Conservation (phyloP, 2,113 vertebrate species). For the Sinocyclocheilus rhinocerous region DNA sequence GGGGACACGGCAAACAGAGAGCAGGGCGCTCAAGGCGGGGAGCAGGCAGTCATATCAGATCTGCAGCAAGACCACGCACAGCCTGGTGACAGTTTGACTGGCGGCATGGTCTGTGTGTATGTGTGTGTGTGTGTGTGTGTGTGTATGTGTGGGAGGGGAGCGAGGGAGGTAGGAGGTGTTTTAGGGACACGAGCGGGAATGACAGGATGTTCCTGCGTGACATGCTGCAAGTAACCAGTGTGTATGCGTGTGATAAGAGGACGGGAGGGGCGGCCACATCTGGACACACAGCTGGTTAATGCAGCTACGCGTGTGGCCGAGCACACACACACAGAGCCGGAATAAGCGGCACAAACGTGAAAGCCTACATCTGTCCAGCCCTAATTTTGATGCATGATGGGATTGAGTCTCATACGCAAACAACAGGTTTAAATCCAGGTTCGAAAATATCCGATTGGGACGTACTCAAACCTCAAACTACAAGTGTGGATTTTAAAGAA, state of each 20-base stretch:
- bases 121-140: constrained; percentile 78
- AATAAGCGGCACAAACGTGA: constrained; percentile 14
- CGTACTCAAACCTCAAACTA: constrained; percentile 5
- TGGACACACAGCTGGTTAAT: constrained; percentile 60
- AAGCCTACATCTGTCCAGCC: constrained; percentile 37
- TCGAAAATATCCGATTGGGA: constrained; percentile 1
- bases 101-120: constrained; percentile 73
- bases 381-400: constrained; percentile 41
- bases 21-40: constrained; percentile 34
- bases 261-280: constrained; percentile 37
- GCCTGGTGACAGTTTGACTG: constrained; percentile 92
- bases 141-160: constrained; percentile 56
- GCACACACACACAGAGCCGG: constrained; percentile 25
- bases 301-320: constrained; percentile 13
- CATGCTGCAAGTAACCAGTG: constrained; percentile 79
- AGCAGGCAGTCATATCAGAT: constrained; percentile 83
- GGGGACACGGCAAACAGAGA: constrained; percentile 73
- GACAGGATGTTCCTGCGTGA: constrained; percentile 82
- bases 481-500: neutral
- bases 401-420: constrained; percentile 4
- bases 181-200: constrained; percentile 62
- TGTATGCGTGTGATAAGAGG: neutral
- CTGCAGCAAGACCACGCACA: constrained; percentile 84
- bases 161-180: constrained; percentile 45
- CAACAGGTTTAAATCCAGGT: neutral